Percentiles rank a stretch among this genome's conserved stretches.
Evolutionary conservation across 2,113 vertebrate species (phyloP).

Genomic region (Pterocles orientalis): DNA sequence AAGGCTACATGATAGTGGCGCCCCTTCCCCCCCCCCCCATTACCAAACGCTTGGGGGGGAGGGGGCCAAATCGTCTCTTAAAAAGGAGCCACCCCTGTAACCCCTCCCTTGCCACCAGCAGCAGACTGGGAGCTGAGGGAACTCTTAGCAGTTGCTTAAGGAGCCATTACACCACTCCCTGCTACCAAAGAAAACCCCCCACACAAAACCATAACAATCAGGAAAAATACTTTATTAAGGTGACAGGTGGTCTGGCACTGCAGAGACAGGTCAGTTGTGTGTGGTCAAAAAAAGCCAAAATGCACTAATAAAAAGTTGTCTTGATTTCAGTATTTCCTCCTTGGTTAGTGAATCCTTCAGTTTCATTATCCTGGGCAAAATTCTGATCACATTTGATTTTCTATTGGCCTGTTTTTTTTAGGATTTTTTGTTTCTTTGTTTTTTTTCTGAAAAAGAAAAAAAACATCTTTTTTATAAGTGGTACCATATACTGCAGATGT

Average conservation of each 20-base stretch:
- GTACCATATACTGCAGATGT: background rate
- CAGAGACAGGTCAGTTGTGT: background rate
- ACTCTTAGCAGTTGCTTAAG: too few relatives aligned
- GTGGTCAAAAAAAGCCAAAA: rapidly evolving
- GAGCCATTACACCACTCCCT: too few relatives aligned
- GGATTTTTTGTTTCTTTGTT: background rate
- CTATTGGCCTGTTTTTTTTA: background rate
- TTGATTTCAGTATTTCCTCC: background rate
- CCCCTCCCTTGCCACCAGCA: too few relatives aligned
- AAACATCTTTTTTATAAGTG: background rate
- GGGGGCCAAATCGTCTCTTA: too few relatives aligned
- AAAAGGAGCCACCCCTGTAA: too few relatives aligned
- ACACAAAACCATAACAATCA: background rate
- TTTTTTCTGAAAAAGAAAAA: background rate
- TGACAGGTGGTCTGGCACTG: constrained; percentile 13
- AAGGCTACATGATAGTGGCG: too few relatives aligned
- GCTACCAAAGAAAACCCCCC: too few relatives aligned
- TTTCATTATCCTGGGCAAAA: background rate
- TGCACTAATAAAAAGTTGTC: background rate
- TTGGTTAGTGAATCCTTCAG: background rate
- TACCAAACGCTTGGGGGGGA: too few relatives aligned
- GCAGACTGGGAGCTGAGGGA: too few relatives aligned
- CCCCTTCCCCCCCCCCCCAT: too few relatives aligned
- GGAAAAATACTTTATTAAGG: background rate
- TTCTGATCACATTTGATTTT: background rate